Percentiles rank a stretch among this genome's conserved stretches.
These are phyloP conservation scores for Heliangelus exortis DNA, from an alignment of 2,797 vertebrate species.

Conservation along the genomic window DNA sequence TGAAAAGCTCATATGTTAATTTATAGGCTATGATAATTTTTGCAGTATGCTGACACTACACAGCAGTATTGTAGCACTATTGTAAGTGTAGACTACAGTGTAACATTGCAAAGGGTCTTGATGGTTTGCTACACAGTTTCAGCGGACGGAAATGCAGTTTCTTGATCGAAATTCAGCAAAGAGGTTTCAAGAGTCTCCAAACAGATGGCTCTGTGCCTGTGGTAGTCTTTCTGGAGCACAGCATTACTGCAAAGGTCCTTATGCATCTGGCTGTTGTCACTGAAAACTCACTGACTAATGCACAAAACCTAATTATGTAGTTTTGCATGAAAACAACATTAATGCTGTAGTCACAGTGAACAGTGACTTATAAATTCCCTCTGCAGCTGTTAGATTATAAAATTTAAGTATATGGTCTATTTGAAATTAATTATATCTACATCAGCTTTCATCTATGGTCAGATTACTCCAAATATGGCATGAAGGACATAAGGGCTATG, in stretches of 20 bases:
- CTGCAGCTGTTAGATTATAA: not conserved
- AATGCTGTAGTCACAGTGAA: not conserved
- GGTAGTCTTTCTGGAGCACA: not conserved
- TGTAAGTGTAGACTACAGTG: not conserved
- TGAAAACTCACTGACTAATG: not conserved
- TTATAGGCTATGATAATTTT: not conserved
- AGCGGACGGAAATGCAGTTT: not conserved
- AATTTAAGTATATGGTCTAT: not conserved
- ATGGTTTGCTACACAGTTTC: not conserved
- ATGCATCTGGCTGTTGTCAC: not conserved
- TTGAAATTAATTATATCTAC: not conserved
- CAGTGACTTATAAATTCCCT: not conserved
- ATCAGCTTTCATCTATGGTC: not conserved
- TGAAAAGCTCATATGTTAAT: not conserved
- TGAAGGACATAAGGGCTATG: not conserved
- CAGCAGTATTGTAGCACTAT: not conserved
- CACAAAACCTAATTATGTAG: not conserved
- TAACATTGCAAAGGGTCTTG: not conserved
- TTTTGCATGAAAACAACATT: conserved; percentile 9
- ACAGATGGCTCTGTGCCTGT: not conserved
- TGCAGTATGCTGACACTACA: not conserved
- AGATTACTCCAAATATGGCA: not conserved
- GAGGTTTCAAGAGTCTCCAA: not conserved
- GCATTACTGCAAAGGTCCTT: not conserved
- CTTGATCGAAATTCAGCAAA: not conserved